Evolutionary conservation across 2,888 invertebrate genomes (phyloP), one percentile per base, ranked within the genome.

Genomic region (Coelinius sp.): DNA sequence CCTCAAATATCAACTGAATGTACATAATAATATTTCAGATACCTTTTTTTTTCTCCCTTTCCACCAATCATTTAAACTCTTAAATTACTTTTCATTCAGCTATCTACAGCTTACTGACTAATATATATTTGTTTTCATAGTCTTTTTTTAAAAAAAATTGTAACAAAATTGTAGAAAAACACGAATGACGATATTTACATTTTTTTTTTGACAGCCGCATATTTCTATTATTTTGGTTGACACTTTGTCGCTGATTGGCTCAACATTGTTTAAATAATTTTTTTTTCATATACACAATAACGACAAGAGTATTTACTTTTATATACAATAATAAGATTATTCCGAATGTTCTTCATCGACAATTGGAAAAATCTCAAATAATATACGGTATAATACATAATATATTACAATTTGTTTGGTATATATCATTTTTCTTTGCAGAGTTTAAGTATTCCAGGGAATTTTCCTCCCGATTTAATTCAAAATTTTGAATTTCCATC

Each of bases 161-260:
- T 84, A 84, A 84, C 82, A 84, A 84, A 84, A 83, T 62, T 81
- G 84, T 84, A 84, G 82, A 84, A 84, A 84, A 84, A 82, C 80
- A 82, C 78, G 81, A 81, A 82, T 78, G 75, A 80, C 76, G 76
- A 73, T 80, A 81, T 83, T 73, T 82, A 82, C 81, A 83, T 79
- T 75, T 77, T 66, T 79, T 75, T 77, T 66, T 75, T 67, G 73
- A 78, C 68, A 41, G 71, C 73, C 77, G 76, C 71, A 44, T 73
- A 7, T 12, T 52, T 49, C 56, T 38, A 62, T 59, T 52, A 73
- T 71, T 75, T 76, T 78, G 75, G 75, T 78, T 53, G n/a, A 62
- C 59, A 49, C 49, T 14, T 64, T 38, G 38, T 65, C 24, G 52
- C 62, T 46, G 41, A 1, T 66, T 53, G 41, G 31, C 35, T 44